Conservation (phyloP, 2,797 vertebrate genomes). For the Kryptopterus vitreolus region DNA sequence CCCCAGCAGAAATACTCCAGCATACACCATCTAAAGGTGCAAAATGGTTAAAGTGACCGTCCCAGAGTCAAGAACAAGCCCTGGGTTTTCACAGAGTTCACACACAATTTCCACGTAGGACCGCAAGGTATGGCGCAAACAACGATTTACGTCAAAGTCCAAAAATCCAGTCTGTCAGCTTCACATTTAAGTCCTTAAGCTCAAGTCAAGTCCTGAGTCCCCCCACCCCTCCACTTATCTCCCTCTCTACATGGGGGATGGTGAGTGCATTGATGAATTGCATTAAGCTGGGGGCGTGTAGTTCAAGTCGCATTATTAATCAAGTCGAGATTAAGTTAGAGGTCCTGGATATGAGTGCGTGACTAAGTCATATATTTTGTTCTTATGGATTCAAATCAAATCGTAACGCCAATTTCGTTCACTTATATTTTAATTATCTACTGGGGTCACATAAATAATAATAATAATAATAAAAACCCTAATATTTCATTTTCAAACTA, state of each 20-base stretch:
- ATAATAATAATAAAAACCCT: too few relatives aligned
- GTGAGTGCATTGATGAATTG: background rate
- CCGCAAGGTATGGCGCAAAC: too few relatives aligned
- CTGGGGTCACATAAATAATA: too few relatives aligned
- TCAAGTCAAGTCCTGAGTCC: background rate
- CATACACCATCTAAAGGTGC: background rate
- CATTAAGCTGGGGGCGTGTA: background rate
- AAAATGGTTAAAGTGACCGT: background rate
- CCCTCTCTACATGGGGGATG: too few relatives aligned
- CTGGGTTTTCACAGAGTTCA: too few relatives aligned
- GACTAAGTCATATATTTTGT: too few relatives aligned
- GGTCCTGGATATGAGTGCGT: background rate
- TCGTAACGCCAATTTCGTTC: too few relatives aligned
- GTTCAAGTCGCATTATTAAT: background rate
- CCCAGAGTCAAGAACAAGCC: background rate
- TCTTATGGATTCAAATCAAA: too few relatives aligned
- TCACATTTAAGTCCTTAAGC: background rate
- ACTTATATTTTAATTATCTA: too few relatives aligned
- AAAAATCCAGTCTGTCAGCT: background rate
- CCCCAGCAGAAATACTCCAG: background rate
- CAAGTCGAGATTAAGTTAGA: background rate
- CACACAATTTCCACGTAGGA: background rate
- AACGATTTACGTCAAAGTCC: background rate
- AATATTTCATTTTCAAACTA: too few relatives aligned
- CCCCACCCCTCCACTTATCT: background rate